Evolutionary conservation across 2,797 vertebrate genomes (phyloP), one percentile per base, ranked within the genome.

Genomic region (Pseudochirops corinnae): DNA sequence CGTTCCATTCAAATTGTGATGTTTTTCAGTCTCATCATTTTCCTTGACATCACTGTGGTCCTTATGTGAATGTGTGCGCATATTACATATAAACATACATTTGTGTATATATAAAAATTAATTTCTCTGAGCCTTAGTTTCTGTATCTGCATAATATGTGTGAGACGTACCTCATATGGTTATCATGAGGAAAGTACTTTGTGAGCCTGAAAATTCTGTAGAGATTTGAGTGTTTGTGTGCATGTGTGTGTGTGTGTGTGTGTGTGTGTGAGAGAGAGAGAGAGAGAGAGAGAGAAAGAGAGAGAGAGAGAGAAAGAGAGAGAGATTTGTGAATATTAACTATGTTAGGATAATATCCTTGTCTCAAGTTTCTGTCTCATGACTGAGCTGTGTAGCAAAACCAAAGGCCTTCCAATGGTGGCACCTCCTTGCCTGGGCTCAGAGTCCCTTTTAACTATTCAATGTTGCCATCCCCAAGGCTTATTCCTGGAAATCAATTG

Each of bases 401-500:
- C 95, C 94, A 98, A 94, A 96, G 94, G 50, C 0, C 91, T 91
- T 56, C 9, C 1, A 4, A 90, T 53, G 56, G 74, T 92, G 58
- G 28, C 56, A 39, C 33, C 57, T 92, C 91, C 95, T 56, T 93
- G 57, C 62, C n/a, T 52, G 90, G 60, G 21, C 62, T 90, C 28
- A 18, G 62, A 4, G 0, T 91, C 90, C 58, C 62, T 97, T 93
- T 92, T 26, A 58, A 91, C 95, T 98, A 62, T 94, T 98, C 82
- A 0, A 67, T 92, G 92, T n/a, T 87, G 3, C 94, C 94, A 57
- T 96, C 92, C 92, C 33, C 26, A 90, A 93, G 10, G 5, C 50
- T 0, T n/a, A 95, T 98, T 98, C 96, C 97, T 98, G 96, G 97
- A 98, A 98, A 97, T 91, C 97, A 46, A 31, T 67, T 29, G 55